Conservation (phyloP, 2,113 vertebrate species). For the Syrrhaptes paradoxus region DNA sequence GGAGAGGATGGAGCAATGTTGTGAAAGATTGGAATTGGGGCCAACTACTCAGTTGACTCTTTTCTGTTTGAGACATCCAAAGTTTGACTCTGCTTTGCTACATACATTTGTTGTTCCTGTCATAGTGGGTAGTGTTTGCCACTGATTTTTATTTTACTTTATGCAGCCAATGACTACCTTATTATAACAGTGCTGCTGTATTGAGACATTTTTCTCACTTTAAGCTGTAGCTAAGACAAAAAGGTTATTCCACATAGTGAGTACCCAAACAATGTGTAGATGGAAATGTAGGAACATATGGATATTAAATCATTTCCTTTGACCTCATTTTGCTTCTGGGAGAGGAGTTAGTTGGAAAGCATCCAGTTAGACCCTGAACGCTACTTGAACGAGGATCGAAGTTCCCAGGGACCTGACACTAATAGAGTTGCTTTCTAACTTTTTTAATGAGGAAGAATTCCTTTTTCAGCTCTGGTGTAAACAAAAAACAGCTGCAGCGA, state of each 20-base stretch:
- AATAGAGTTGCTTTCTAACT: constrained; percentile 24
- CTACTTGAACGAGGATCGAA: not conserved
- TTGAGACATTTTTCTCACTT: not conserved
- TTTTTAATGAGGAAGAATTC: constrained; percentile 60
- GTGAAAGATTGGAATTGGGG: not conserved
- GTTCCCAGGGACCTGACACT: constrained; percentile 39
- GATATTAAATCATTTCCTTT: not conserved
- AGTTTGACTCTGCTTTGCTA: not conserved
- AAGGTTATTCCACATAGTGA: not conserved
- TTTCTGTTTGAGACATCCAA: not conserved
- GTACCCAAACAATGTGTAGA: not conserved
- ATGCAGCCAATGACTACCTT: not conserved
- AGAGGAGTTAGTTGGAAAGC: not conserved
- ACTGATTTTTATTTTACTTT: not conserved
- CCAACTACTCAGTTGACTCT: not conserved
- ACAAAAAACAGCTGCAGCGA: constrained; percentile 28
- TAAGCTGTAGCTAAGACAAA: not conserved
- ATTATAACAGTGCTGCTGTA: not conserved
- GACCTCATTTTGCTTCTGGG: not conserved
- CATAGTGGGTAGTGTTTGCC: accelerated
- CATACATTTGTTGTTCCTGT: not conserved
- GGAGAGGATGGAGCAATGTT: not conserved
- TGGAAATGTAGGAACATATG: not conserved
- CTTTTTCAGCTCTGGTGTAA: constrained; percentile 27
- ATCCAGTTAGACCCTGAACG: not conserved